These are phyloP conservation scores for Halcyon badia DNA, from an alignment of 2,797 vertebrate genomes.

Conservation along the genomic window DNA sequence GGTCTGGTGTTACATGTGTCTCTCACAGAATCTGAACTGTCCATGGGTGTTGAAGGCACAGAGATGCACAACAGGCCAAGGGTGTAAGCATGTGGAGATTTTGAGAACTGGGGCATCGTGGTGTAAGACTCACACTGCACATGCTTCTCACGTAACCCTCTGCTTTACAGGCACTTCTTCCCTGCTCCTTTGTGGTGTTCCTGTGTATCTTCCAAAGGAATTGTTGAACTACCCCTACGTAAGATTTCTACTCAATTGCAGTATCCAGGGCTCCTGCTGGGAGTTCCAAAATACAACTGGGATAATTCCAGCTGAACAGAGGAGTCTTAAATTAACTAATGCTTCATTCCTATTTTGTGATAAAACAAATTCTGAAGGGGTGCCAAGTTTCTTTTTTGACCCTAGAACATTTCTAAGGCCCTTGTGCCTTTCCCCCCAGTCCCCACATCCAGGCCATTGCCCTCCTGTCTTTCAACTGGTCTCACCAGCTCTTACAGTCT, in stretches of 20 bases:
- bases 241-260: neutral
- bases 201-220: neutral
- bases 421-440: neutral
- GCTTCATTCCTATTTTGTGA: constrained; percentile 4
- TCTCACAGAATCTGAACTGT: neutral
- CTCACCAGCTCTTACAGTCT: neutral
- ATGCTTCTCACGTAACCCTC: neutral
- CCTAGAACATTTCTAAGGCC: neutral
- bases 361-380: neutral
- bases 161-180: neutral
- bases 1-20: neutral
- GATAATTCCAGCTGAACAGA: neutral
- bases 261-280: constrained; percentile 7
- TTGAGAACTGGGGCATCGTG: neutral
- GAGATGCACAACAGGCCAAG: neutral
- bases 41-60: neutral
- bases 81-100: neutral
- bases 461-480: rapidly evolving
- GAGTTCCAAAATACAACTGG: constrained; percentile 36
- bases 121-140: neutral
- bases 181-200: neutral
- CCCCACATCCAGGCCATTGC: neutral
- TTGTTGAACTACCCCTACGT: neutral
- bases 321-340: neutral
- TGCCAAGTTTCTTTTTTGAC: neutral